A percentile compares a stretch with the other conserved stretches of the same genome.
Evolutionary conservation across 2,113 vertebrate species (phyloP).

Genomic region (Neodon shergylaensis): DNA sequence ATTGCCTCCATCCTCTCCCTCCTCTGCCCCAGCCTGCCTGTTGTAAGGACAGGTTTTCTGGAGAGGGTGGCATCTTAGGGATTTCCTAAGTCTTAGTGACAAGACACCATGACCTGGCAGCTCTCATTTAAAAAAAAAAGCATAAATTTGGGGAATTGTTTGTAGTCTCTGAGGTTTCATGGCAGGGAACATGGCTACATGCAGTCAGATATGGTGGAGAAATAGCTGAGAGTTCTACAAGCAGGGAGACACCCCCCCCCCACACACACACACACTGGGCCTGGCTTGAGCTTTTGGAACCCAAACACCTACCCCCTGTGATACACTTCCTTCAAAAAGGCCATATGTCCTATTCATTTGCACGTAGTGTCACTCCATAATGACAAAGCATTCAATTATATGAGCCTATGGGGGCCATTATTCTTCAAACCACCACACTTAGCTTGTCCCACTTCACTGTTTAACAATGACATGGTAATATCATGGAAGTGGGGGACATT

Average conservation of each 20-base stretch:
- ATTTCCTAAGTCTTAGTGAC: neutral
- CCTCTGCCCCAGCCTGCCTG: neutral
- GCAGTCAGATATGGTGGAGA: neutral
- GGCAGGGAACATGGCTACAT: neutral
- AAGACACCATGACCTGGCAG: neutral
- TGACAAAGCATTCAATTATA: neutral
- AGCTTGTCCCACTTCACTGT: accelerated
- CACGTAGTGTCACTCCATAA: neutral
- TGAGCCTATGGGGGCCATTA: neutral
- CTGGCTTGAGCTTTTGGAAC: no score
- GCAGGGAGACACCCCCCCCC: neutral
- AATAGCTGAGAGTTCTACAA: neutral
- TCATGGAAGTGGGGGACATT: accelerated
- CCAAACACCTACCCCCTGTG: no score
- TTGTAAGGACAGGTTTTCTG: neutral
- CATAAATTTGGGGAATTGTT: neutral
- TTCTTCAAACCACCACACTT: neutral
- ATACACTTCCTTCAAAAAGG: no score
- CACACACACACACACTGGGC: no score
- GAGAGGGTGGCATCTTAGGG: neutral
- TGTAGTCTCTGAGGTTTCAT: neutral
- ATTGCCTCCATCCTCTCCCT: neutral
- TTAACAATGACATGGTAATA: neutral
- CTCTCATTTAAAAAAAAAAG: neutral
- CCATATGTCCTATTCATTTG: no score